Conservation (phyloP, 2,888 invertebrate species). For the Lottia scabra region DNA sequence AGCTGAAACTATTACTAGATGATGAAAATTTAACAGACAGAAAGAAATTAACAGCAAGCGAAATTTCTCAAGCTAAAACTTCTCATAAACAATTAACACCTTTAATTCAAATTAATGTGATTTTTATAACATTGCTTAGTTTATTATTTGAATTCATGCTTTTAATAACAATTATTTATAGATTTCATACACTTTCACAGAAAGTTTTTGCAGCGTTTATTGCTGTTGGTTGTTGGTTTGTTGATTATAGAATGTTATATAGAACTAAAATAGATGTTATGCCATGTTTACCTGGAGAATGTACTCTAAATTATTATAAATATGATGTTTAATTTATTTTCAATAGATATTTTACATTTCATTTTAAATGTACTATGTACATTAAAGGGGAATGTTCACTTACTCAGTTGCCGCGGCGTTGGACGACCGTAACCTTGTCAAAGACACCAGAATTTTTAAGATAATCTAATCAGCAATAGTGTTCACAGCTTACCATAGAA, state of each 20-base stretch:
- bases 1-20: conserved; percentile 79
- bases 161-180: conserved; percentile 88
- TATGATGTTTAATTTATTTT: neutral
- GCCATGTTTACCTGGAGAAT: conserved; percentile 65
- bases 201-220: conserved; percentile 90
- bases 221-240: conserved; percentile 90
- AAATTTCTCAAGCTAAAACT: conserved; percentile 73
- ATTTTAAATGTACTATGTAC: too few species aligned
- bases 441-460: too few species aligned
- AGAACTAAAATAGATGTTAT: conserved; percentile 39
- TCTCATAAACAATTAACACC: conserved; percentile 83
- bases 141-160: conserved; percentile 97
- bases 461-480: too few species aligned
- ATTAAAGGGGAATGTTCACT: too few species aligned
- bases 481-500: too few species aligned
- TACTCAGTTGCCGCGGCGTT: too few species aligned
- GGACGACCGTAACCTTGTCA: too few species aligned
- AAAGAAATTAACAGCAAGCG: conserved; percentile 77
- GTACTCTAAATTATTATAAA: conserved; percentile 40
- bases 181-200: conserved; percentile 94
- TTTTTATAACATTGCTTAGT: conserved; percentile 79
- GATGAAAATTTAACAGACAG: conserved; percentile 71
- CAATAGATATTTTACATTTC: neutral
- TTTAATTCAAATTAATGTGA: conserved; percentile 82
- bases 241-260: conserved; percentile 80